A percentile compares a stretch with the other conserved stretches of the same genome.
Evolutionary conservation across 2,888 invertebrate species (phyloP).

Genomic region (Lasioglossum leucozonium): DNA sequence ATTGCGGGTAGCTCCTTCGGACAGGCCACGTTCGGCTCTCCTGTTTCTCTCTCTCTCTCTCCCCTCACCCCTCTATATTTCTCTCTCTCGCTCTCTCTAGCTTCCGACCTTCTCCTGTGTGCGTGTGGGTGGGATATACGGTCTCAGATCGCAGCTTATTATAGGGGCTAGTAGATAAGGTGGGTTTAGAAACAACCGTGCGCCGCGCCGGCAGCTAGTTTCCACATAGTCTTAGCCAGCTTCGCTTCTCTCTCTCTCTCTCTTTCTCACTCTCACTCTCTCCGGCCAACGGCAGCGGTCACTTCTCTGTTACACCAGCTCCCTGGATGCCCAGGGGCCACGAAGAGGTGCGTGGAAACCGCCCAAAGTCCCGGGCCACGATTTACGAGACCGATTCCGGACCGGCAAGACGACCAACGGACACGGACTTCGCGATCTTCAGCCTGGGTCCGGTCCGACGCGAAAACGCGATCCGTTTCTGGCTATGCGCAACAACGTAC

Average conservation of each 20-base stretch:
- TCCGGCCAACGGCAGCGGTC: neutral
- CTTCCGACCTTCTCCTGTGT: conserved; percentile 21
- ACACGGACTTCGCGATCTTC: conserved; percentile 65
- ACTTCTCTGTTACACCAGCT: conserved; percentile 29
- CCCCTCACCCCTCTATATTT: neutral
- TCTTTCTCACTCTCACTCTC: neutral
- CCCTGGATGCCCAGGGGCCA: conserved; percentile 62
- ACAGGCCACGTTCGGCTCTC: conserved; percentile 26
- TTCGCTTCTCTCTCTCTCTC: neutral
- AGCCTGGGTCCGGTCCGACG: conserved; percentile 59
- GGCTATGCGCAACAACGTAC: conserved; percentile 2
- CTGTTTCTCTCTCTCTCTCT: neutral
- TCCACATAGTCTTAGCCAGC: conserved; percentile 54
- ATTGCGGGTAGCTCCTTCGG: conserved; percentile 72
- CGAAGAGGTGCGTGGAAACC: conserved; percentile 61
- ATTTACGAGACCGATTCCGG: conserved; percentile 75
- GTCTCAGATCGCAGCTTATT: conserved; percentile 83
- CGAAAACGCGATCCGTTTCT: conserved; percentile 60
- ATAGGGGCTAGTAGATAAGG: conserved; percentile 82
- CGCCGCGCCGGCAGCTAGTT: conserved; percentile 75
- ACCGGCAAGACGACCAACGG: conserved; percentile 37
- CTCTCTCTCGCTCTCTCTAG: neutral
- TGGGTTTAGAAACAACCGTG: conserved; percentile 78
- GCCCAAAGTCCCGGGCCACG: conserved; percentile 60
- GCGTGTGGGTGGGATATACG: conserved; percentile 76